Percentiles rank a stretch among this genome's conserved stretches.
phyloP scores from a whole-genome alignment of 2,797 vertebrate species.

The Lates japonicus region DNA sequence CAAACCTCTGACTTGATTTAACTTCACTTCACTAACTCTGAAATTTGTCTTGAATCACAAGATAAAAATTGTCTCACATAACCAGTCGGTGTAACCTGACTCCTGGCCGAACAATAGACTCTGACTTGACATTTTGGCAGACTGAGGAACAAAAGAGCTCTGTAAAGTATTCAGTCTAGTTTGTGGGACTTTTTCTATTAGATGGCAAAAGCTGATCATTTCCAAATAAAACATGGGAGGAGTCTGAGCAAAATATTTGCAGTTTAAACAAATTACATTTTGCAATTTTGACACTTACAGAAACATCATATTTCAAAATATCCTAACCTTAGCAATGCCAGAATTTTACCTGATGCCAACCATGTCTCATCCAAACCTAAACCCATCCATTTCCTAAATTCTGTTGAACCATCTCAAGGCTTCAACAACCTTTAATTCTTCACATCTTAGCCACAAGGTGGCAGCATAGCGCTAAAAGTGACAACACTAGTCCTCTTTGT shows the following conservation, averaged over 20 bases:
- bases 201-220: background rate
- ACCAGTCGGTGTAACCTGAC: background rate
- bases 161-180: background rate
- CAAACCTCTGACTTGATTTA: too few relatives aligned
- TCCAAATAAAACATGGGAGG: background rate
- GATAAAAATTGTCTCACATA: too few relatives aligned
- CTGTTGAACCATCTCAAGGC: background rate
- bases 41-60: too few relatives aligned
- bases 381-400: background rate
- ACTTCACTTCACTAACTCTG: too few relatives aligned
- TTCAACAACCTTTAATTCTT: background rate
- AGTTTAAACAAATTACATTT: background rate
- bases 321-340: background rate
- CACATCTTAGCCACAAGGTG: constrained; percentile 62
- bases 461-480: constrained; percentile 52
- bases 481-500: background rate
- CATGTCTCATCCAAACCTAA: background rate
- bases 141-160: background rate
- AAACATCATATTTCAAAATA: background rate
- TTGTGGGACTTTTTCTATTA: constrained; percentile 1
- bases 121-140: background rate
- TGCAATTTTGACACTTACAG: background rate
- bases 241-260: background rate
- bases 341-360: background rate
- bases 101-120: background rate